A percentile compares a stretch with the other conserved stretches of the same genome.
phyloP scores from a whole-genome alignment of 2,888 invertebrate species.

The Eudemis profundana region DNA sequence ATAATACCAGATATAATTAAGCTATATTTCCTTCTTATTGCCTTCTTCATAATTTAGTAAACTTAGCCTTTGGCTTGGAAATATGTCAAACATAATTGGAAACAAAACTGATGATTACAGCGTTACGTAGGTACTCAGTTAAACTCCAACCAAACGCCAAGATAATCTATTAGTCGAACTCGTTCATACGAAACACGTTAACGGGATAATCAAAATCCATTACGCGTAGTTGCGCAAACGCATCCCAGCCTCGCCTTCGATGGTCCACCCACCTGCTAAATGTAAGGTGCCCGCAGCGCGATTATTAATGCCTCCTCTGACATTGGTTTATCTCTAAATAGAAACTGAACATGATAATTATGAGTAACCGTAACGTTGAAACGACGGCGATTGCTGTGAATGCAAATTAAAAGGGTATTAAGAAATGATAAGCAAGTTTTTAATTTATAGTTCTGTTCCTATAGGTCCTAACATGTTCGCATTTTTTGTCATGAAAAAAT shows the following conservation, averaged over 20 bases:
- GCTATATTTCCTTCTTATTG: background rate
- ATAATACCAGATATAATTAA: background rate
- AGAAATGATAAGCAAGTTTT: background rate
- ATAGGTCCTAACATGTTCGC: too few species aligned
- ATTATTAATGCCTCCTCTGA: conserved; percentile 42
- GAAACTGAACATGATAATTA: conserved; percentile 41
- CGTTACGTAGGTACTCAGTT: background rate
- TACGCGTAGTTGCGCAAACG: conserved; percentile 41
- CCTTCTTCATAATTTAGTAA: conserved; percentile 1
- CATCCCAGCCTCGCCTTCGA: conserved; percentile 32
- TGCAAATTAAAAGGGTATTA: conserved; percentile 23
- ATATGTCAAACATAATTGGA: conserved; percentile 13
- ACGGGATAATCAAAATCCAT: conserved; percentile 43
- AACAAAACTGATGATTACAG: conserved; percentile 9
- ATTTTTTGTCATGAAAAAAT: too few species aligned
- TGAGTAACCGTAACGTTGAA: conserved; percentile 36
- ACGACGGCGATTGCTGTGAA: conserved; percentile 27
- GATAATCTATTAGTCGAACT: conserved; percentile 13
- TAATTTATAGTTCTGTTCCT: conserved; percentile 2
- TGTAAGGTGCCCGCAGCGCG: conserved; percentile 40
- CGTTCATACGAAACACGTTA: conserved; percentile 29
- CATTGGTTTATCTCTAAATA: conserved; percentile 44
- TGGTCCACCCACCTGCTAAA: conserved; percentile 44
- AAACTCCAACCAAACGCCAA: conserved; percentile 2
- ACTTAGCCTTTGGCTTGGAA: background rate